These are phyloP conservation scores for Ctena decussata DNA, from an alignment of 2,888 invertebrate species.

Conservation along the genomic window DNA sequence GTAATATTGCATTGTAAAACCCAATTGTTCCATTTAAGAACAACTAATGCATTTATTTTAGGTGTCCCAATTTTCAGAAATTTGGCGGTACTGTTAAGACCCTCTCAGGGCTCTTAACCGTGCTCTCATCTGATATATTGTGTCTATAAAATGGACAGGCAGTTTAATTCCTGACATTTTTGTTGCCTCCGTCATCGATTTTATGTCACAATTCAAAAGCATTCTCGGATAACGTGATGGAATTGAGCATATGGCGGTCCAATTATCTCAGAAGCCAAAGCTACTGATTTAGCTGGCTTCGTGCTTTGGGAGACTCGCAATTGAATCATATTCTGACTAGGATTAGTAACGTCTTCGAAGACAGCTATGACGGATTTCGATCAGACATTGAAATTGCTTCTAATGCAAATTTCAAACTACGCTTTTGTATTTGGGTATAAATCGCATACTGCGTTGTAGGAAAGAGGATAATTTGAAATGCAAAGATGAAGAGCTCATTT, in stretches of 20 bases:
- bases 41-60: too few relatives aligned
- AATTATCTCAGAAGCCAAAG: background rate
- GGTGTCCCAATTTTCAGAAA: too few relatives aligned
- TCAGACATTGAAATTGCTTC: background rate
- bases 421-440: background rate
- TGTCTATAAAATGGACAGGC: constrained; percentile 9
- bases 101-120: background rate
- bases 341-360: background rate
- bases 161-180: constrained; percentile 1
- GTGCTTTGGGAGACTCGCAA: background rate
- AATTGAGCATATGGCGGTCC: constrained; percentile 1
- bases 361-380: background rate
- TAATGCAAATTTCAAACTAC: background rate
- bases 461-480: background rate
- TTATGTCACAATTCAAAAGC: constrained; percentile 4
- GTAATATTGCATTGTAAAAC: too few relatives aligned
- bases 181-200: background rate
- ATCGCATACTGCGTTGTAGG: background rate
- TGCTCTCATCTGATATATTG: background rate
- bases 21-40: too few relatives aligned
- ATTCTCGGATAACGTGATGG: background rate
- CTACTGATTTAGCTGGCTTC: background rate
- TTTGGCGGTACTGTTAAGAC: too few relatives aligned
- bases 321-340: background rate
- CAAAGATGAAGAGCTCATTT: too few relatives aligned